phyloP scores from a whole-genome alignment of 2,888 invertebrate species.

The Euzophera pinguis region DNA sequence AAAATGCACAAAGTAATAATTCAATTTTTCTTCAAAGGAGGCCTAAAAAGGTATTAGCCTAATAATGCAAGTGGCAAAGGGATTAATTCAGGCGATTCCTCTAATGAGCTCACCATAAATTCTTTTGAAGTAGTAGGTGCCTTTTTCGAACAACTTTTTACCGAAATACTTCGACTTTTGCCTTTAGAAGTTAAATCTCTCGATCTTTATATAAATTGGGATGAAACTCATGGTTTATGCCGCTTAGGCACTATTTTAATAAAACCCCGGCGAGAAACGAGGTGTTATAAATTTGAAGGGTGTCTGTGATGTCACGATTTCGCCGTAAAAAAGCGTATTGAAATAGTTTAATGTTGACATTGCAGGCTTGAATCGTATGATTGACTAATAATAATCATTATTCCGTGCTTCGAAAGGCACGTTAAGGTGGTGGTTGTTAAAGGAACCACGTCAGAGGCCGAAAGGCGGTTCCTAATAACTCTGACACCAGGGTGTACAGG shows the following conservation, averaged over 20 bases:
- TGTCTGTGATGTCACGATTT: too few species aligned
- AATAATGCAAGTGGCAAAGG: constrained; percentile 10
- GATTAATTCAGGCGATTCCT: constrained; percentile 8
- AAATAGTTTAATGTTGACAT: too few species aligned
- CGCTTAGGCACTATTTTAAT: neutral
- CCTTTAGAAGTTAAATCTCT: constrained; percentile 2
- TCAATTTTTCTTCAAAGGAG: neutral
- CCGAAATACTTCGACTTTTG: constrained; percentile 1
- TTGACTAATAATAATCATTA: too few species aligned
- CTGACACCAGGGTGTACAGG: too few species aligned
- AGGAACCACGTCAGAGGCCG: too few species aligned
- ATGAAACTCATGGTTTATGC: neutral
- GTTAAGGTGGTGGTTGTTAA: too few species aligned
- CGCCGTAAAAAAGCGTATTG: too few species aligned
- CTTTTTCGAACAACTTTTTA: neutral
- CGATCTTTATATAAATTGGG: neutral
- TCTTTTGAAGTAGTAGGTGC: constrained; percentile 6
- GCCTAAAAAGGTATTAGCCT: constrained; percentile 1
- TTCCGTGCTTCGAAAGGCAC: too few species aligned
- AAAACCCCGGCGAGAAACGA: too few species aligned
- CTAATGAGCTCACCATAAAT: constrained; percentile 14
- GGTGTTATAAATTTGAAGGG: too few species aligned
- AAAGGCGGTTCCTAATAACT: too few species aligned
- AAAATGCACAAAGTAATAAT: neutral
- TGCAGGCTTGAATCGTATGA: too few species aligned